Base-by-base conservation (phyloP, 2,888 invertebrate genomes). In the Notocelia uddmanniana region DNA sequence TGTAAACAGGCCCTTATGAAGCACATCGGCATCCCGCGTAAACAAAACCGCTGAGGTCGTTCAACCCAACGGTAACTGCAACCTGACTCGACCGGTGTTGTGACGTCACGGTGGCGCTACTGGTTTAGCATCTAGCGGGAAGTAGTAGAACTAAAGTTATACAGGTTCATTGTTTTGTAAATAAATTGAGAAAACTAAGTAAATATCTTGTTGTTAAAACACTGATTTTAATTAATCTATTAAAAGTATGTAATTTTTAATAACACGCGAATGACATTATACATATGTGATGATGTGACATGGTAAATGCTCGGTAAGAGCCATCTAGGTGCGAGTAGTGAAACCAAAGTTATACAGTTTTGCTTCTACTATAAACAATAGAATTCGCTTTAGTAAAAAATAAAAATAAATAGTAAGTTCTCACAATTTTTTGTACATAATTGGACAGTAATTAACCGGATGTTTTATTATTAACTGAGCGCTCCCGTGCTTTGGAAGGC, bases 11-110 rank as follows among this genome's bases (percentile, higher is more conserved):
- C 66, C 71, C 66, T 69, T 63, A 62, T 21, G 68, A 62, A 62
- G 54, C 71, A 72, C 71, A 60, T 67, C 19, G 72, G 68, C 80
- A 89, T 89, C 84, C 85, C 89, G 89, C 88, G 89, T 91, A 92
- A 93, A 92, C 91, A 90, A 89, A 86, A 85, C 80, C 79, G 74
- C 74, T 75, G 74, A 69, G 91, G 88, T 86, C 89, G 80, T 84
- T 87, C 89, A 91, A 86, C 93, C 89, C 91, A 93, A 92, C 93
- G 93, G 93, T 91, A 93, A 88, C 81, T 80, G 86, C 85, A 85
- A 87, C 88, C 88, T 87, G 85, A 79, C 78, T 81, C 82, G 87
- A 86, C 89, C 83, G 82, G 74, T 76, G 78, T 68, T 79, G 83
- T 92, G 92, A 93, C 92, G 92, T 92, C 92, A 92, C 75, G 26